These are phyloP conservation scores for Aphelinus certus DNA, from an alignment of 1,140 invertebrate genomes.

Conservation along the genomic window DNA sequence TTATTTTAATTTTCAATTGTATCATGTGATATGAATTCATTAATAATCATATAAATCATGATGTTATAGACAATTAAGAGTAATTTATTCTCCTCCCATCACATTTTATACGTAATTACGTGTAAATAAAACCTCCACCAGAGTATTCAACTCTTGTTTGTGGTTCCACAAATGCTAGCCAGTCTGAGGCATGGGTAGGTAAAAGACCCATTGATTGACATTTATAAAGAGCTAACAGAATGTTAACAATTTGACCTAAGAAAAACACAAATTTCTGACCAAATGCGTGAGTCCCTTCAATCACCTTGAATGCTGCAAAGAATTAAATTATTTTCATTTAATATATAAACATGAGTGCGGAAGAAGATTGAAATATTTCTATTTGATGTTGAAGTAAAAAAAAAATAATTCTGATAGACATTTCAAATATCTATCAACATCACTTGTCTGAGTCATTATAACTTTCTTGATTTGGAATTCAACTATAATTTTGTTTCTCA, in stretches of 20 bases:
- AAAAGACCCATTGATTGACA: conserved; percentile 98
- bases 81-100: conserved; percentile 44
- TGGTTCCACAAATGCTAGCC: conserved; percentile 97
- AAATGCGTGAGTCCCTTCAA: conserved; percentile 90
- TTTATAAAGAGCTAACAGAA: conserved; percentile 95
- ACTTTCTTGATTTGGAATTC: too few relatives aligned
- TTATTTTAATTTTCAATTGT: conserved; percentile 36
- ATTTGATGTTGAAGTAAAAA: too few relatives aligned
- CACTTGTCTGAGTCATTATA: neutral
- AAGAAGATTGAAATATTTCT: too few relatives aligned
- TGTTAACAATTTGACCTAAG: conserved; percentile 93
- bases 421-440: neutral
- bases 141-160: conserved; percentile 88
- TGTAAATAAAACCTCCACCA: conserved; percentile 82
- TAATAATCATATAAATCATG: conserved; percentile 26
- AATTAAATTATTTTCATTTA: conserved; percentile 26
- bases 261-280: conserved; percentile 95
- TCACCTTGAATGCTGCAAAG: conserved; percentile 87
- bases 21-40: conserved; percentile 8
- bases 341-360: too few relatives aligned
- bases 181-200: conserved; percentile 97
- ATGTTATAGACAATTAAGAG: conserved; percentile 1
- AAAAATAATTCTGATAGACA: neutral
- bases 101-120: conserved; percentile 56
- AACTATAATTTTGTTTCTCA: too few relatives aligned